These are phyloP conservation scores for Lasius platythorax DNA, from an alignment of 2,888 invertebrate genomes.

Conservation along the genomic window DNA sequence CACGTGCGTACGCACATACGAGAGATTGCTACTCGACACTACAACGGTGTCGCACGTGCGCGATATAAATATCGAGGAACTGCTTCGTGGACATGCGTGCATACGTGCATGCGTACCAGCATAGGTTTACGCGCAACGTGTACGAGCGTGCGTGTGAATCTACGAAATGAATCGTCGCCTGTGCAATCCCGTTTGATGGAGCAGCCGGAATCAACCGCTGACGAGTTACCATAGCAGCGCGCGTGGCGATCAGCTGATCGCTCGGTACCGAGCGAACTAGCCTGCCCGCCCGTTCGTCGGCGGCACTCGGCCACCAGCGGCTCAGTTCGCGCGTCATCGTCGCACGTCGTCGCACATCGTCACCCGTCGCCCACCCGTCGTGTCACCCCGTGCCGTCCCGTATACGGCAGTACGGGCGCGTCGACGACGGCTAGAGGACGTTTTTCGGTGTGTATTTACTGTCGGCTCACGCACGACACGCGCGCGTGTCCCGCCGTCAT, in stretches of 20 bases:
- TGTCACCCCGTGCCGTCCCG: conserved; percentile 24
- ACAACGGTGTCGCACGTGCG: conserved; percentile 38
- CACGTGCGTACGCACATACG: conserved; percentile 59
- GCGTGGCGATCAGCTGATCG: conserved; percentile 85
- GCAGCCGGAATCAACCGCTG: conserved; percentile 57
- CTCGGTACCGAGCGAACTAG: conserved; percentile 65
- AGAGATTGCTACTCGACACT: not conserved
- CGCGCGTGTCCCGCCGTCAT: conserved; percentile 29
- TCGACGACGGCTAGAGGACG: conserved; percentile 41
- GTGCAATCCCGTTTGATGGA: conserved; percentile 60
- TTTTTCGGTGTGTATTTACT: conserved; percentile 2
- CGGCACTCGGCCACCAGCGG: conserved; percentile 75
- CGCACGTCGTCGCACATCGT: conserved; percentile 54
- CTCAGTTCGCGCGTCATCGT: conserved; percentile 55
- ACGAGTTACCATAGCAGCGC: conserved; percentile 80
- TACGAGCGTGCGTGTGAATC: not conserved
- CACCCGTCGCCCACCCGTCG: conserved; percentile 45
- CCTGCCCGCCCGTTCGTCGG: conserved; percentile 53
- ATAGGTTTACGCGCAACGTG: not conserved
- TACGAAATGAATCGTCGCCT: conserved; percentile 53
- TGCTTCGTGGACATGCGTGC: not conserved
- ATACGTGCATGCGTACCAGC: not conserved
- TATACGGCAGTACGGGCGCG: conserved; percentile 25
- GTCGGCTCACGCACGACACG: conserved; percentile 29
- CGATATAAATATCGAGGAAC: not conserved